These are phyloP conservation scores for Selenia dentaria DNA, from an alignment of 2,888 invertebrate species.

Conservation along the genomic window DNA sequence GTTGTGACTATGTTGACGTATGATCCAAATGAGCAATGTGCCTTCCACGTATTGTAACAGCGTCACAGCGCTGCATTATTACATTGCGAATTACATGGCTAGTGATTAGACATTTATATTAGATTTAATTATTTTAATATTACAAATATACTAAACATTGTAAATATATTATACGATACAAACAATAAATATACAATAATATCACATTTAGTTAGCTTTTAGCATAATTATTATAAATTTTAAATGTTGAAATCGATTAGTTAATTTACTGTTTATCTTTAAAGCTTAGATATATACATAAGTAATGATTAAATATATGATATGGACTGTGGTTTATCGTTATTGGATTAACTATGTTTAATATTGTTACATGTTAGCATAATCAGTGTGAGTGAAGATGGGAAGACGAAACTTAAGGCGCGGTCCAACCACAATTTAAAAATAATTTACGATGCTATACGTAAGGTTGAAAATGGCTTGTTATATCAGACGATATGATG, in stretches of 20 bases:
- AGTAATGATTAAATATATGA: slow-evolving; percentile 1
- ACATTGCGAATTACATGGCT: slow-evolving; percentile 79
- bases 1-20: too few relatives aligned
- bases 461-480: too few relatives aligned
- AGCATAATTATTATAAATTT: slow-evolving; percentile 20
- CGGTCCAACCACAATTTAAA: too few relatives aligned
- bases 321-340: slow-evolving; percentile 13
- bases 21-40: not conserved
- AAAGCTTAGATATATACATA: slow-evolving; percentile 6
- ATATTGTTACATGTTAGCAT: too few relatives aligned
- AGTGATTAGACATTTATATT: slow-evolving; percentile 81
- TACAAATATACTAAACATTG: slow-evolving; percentile 42
- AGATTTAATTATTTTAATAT: slow-evolving; percentile 49
- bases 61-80: slow-evolving; percentile 36
- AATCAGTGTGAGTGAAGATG: too few relatives aligned
- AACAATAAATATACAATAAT: slow-evolving; percentile 2
- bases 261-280: slow-evolving; percentile 22
- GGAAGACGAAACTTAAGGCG: too few relatives aligned
- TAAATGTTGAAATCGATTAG: slow-evolving; percentile 14
- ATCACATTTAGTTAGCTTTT: slow-evolving; percentile 23
- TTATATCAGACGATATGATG: too few relatives aligned
- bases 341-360: not conserved
- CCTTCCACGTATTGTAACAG: slow-evolving; percentile 29
- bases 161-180: slow-evolving; percentile 53
- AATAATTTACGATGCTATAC: too few relatives aligned